Base-by-base conservation (phyloP, 2,113 vertebrate genomes). In the Micronycteris hirsuta region DNA sequence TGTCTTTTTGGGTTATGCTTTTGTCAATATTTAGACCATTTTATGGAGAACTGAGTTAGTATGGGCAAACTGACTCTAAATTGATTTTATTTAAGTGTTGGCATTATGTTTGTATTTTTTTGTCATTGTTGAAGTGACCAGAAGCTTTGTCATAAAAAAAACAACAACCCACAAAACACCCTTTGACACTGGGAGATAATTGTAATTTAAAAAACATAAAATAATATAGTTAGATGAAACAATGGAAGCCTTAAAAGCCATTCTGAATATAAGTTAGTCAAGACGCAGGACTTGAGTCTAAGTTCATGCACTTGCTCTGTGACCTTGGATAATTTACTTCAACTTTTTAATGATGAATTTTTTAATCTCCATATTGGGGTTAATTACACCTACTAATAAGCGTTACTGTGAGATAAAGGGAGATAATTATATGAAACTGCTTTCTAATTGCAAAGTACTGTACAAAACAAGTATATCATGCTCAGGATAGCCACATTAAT, bases 121-220 rank as follows among this genome's bases (percentile, higher is more conserved):
- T 89, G 28, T 77, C 13, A 63, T 91, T 76, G 76, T 89, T 82
- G 38, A 93, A 86, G 33, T 28, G 43, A 76, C 22, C 14, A 43
- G 76, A 93, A 45, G 33, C 17, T 85, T 81, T 89, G 31, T 67
- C 56, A 76, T 84, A 14, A 43, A 82, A 95, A 89, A 56, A 54
- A 3, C 16, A 52, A 52, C 49, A 15, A 49, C 14, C 7, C 14
- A 49, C 47, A 45, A 77, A 17, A 41, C 22, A 73, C 38, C 24
- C 63, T 38, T 82, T 93, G 47, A 73, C 5, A 78, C 11, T 95
- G 73, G 26, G 31, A 91, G 14, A 36, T 10, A 88, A 82, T 68
- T 87, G 2, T 70, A 82, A 38, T 45, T 93, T 90, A 68, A 91
- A 94, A 95, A 93, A 58, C 33, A 54, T 56, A 81, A 76, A 77